Conservation (phyloP, 2,888 invertebrate genomes). For the Bellardia pandia region DNA sequence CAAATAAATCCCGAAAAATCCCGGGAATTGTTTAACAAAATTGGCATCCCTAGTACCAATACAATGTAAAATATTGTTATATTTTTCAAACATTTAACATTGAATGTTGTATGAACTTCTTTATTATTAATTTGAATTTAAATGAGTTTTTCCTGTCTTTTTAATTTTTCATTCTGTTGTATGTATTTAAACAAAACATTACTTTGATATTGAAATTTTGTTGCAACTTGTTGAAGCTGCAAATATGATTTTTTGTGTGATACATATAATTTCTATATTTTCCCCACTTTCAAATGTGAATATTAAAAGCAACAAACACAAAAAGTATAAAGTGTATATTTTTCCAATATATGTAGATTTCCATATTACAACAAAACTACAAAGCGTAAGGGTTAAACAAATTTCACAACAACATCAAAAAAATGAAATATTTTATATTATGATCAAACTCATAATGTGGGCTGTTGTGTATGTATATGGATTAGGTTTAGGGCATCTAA, state of each 20-base stretch:
- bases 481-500: conserved; percentile 55
- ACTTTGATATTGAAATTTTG: conserved; percentile 80
- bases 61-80: conserved; percentile 37
- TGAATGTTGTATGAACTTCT: conserved; percentile 47
- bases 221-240: conserved; percentile 73
- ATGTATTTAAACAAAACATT: conserved; percentile 45
- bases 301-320: conserved; percentile 55
- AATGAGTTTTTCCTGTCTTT: conserved; percentile 65
- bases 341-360: conserved; percentile 27
- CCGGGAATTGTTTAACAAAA: too few species aligned
- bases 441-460: conserved; percentile 43
- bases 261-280: conserved; percentile 34
- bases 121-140: conserved; percentile 71
- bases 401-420: conserved; percentile 42
- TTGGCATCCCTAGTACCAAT: background rate
- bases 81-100: conserved; percentile 13
- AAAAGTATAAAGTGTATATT: conserved; percentile 25
- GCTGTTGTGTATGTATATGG: conserved; percentile 3
- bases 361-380: conserved; percentile 47
- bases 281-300: conserved; percentile 48
- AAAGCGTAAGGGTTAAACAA: conserved; percentile 49
- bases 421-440: conserved; percentile 30
- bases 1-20: too few species aligned
- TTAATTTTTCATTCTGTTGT: conserved; percentile 39
- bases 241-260: conserved; percentile 65